phyloP scores from a whole-genome alignment of 1,140 invertebrate species.

The Hyposmocoma kahamanoa region DNA sequence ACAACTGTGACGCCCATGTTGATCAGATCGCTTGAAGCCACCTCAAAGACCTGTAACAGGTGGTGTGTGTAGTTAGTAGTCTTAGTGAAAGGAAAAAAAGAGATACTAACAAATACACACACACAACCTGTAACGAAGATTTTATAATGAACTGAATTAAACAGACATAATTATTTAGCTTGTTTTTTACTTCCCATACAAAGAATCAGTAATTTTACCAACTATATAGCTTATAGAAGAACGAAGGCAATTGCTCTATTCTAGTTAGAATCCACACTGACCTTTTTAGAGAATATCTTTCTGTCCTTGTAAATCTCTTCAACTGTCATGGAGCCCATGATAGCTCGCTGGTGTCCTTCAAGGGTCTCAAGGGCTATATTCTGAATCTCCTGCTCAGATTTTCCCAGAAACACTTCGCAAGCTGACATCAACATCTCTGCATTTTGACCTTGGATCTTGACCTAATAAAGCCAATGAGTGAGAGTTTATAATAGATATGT shows the following conservation, averaged over 20 bases:
- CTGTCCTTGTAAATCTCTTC: constrained; percentile 99
- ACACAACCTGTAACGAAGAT: too few relatives aligned
- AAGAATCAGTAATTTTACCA: too few relatives aligned
- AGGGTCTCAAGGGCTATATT: constrained; percentile 95
- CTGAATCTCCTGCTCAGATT: constrained; percentile 91
- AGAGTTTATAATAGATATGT: not conserved
- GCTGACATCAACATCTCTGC: constrained; percentile 97
- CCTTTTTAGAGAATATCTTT: constrained; percentile 98
- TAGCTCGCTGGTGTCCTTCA: constrained; percentile 97
- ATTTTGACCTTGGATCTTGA: constrained; percentile 98
- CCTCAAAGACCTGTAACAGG: constrained; percentile 89
- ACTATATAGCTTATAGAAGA: too few relatives aligned
- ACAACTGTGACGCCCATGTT: constrained; percentile 99
- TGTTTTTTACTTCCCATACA: too few relatives aligned
- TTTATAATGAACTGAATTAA: too few relatives aligned
- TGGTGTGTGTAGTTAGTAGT: too few relatives aligned
- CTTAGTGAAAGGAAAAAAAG: too few relatives aligned
- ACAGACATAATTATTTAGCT: too few relatives aligned
- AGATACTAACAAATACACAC: too few relatives aligned
- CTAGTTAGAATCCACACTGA: constrained; percentile 17
- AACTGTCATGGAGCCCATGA: constrained; percentile 99
- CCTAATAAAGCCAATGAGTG: constrained; percentile 69
- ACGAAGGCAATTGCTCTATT: too few relatives aligned
- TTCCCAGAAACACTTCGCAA: constrained; percentile 97
- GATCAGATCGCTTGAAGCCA: constrained; percentile 94